Percentiles rank a stretch among this genome's conserved stretches.
These are phyloP conservation scores for Lophochroa leadbeateri DNA, from an alignment of 2,113 vertebrate species.

Conservation along the genomic window DNA sequence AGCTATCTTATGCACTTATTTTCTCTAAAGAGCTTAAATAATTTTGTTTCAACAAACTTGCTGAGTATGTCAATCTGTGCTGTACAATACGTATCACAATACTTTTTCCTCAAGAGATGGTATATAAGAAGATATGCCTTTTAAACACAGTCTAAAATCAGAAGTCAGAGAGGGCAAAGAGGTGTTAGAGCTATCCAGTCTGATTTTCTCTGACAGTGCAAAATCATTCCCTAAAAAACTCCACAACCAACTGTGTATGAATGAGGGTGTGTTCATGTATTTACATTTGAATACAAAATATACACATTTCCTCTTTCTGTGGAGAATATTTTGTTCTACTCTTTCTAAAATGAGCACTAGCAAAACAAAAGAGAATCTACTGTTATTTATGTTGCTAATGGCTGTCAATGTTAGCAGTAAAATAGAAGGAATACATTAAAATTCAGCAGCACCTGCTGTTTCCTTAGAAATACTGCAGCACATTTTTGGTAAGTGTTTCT, in stretches of 20 bases:
- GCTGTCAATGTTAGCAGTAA: neutral
- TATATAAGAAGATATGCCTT: neutral
- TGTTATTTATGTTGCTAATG: slow-evolving; percentile 23
- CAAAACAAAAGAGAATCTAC: neutral
- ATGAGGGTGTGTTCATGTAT: neutral
- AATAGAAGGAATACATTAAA: slow-evolving; percentile 19
- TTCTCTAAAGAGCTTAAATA: neutral
- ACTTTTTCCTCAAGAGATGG: neutral
- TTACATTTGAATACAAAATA: neutral
- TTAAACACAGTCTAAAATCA: neutral
- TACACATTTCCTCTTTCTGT: neutral
- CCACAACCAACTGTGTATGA: neutral
- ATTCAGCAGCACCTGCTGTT: slow-evolving; percentile 38
- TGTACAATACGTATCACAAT: neutral
- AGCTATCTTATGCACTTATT: neutral
- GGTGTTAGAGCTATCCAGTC: neutral
- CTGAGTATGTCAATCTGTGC: neutral
- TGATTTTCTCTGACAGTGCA: neutral
- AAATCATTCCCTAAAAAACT: neutral
- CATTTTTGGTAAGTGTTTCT: slow-evolving; percentile 6
- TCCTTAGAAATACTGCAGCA: neutral
- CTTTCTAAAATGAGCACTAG: neutral
- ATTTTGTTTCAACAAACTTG: neutral
- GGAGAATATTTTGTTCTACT: neutral
- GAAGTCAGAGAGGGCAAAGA: neutral